Evolutionary conservation across 2,888 invertebrate genomes (phyloP).

Genomic region (Hofmannophila pseudospretella): DNA sequence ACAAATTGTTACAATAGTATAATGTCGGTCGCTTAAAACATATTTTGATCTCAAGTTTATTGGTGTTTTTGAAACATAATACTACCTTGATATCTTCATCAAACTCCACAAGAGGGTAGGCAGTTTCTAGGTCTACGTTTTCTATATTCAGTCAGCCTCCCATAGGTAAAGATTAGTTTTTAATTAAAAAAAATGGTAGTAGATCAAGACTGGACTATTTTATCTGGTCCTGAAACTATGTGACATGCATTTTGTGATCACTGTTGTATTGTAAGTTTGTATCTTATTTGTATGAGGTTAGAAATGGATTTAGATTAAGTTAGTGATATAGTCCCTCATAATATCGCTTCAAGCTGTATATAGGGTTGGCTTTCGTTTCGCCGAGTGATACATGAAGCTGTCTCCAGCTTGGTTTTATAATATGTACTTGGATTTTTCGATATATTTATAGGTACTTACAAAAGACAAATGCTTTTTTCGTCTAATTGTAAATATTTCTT

Average conservation of each 20-base stretch:
- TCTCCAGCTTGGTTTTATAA: constrained; percentile 33
- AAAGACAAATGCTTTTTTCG: constrained; percentile 29
- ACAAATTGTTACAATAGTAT: no score
- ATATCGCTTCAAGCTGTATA: constrained; percentile 48
- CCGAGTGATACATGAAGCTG: constrained; percentile 17
- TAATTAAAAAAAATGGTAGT: no score
- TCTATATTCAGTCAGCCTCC: no score
- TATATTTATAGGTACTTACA: constrained; percentile 40
- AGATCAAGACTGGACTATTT: not conserved
- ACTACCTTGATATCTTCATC: no score
- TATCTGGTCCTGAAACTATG: not conserved
- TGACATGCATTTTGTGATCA: constrained; percentile 51
- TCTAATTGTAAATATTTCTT: constrained; percentile 54
- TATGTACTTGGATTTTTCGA: constrained; percentile 45
- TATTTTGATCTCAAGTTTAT: no score
- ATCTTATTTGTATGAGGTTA: constrained; percentile 42
- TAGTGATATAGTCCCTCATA: constrained; percentile 39
- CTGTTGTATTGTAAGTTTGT: constrained; percentile 43
- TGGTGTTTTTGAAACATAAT: no score
- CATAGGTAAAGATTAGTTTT: no score
- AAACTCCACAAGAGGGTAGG: no score
- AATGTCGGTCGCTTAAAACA: no score
- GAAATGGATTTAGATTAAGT: constrained; percentile 39
- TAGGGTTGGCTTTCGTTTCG: constrained; percentile 40
- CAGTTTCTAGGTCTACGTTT: no score